Conservation (phyloP, 2,797 vertebrate genomes). For the Chloroceryle amazona region DNA sequence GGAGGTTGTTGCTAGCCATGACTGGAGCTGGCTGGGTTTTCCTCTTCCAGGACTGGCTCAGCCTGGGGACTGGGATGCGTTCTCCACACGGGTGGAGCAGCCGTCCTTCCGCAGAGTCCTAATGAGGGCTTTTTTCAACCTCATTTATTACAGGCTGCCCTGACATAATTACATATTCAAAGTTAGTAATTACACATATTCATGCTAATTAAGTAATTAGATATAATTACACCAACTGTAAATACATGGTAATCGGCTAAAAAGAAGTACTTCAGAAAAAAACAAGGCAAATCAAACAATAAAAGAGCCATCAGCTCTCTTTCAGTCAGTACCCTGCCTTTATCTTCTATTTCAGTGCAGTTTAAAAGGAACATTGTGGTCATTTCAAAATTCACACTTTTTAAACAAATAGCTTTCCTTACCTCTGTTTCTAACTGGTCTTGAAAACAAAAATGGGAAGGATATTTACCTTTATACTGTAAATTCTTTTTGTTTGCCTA, state of each 20-base stretch:
- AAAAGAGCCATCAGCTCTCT: slow-evolving; percentile 62
- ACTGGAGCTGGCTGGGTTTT: not conserved
- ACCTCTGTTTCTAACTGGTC: not conserved
- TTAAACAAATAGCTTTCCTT: slow-evolving; percentile 23
- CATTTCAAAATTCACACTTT: slow-evolving; percentile 28
- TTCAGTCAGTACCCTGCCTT: slow-evolving; percentile 37
- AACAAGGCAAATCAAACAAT: slow-evolving; percentile 68
- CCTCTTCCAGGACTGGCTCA: not conserved
- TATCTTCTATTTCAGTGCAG: slow-evolving; percentile 15
- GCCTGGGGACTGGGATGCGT: slow-evolving; percentile 1
- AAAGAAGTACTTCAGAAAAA: slow-evolving; percentile 73
- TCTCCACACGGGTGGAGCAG: slow-evolving; percentile 44
- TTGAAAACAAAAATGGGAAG: not conserved
- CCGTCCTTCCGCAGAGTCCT: slow-evolving; percentile 51
- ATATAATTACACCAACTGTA: slow-evolving; percentile 79
- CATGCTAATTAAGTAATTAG: slow-evolving; percentile 83
- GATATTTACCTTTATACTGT: not conserved
- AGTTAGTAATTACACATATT: slow-evolving; percentile 79
- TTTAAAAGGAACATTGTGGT: slow-evolving; percentile 46
- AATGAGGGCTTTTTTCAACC: slow-evolving; percentile 67
- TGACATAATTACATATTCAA: slow-evolving; percentile 71
- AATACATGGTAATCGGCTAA: slow-evolving; percentile 78
- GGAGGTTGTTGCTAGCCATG: not conserved
- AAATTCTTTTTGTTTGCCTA: not conserved
- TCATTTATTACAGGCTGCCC: slow-evolving; percentile 73